A percentile compares a stretch with the other conserved stretches of the same genome.
These are phyloP conservation scores for Vipera ursinii DNA, from an alignment of 2,797 vertebrate species.

Conservation along the genomic window DNA sequence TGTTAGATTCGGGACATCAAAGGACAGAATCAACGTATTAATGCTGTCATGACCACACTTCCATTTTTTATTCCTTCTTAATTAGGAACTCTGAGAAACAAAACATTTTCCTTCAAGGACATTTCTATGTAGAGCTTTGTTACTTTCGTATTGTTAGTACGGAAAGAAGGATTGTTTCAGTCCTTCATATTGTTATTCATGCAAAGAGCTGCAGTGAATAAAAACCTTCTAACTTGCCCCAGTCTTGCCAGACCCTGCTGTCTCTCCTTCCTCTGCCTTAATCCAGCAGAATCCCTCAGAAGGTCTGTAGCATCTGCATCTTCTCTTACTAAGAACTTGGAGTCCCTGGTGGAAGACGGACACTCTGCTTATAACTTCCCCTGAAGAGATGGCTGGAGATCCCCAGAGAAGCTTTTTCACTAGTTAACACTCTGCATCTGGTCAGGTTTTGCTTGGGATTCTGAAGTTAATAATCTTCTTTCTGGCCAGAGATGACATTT, in stretches of 20 bases:
- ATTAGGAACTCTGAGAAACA: background rate
- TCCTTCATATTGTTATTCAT: background rate
- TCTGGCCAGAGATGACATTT: background rate
- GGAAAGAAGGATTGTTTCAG: background rate
- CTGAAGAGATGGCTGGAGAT: background rate
- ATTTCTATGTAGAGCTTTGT: background rate
- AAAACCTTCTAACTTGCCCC: background rate
- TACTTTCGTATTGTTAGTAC: background rate
- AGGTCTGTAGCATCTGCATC: too few relatives aligned
- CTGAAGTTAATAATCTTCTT: too few relatives aligned
- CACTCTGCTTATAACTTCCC: too few relatives aligned
- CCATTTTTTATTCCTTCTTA: background rate
- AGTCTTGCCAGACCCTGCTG: background rate
- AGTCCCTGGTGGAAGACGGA: background rate
- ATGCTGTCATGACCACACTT: background rate
- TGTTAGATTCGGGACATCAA: background rate
- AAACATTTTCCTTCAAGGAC: background rate
- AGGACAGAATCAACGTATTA: background rate
- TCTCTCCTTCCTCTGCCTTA: background rate
- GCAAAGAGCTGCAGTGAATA: background rate
- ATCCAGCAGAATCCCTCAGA: background rate
- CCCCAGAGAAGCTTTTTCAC: background rate
- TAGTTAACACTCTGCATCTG: background rate
- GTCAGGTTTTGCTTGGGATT: background rate
- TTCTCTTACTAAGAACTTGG: background rate